These are phyloP conservation scores for Penaeus indicus DNA, from an alignment of 1,140 invertebrate species.

Conservation along the genomic window DNA sequence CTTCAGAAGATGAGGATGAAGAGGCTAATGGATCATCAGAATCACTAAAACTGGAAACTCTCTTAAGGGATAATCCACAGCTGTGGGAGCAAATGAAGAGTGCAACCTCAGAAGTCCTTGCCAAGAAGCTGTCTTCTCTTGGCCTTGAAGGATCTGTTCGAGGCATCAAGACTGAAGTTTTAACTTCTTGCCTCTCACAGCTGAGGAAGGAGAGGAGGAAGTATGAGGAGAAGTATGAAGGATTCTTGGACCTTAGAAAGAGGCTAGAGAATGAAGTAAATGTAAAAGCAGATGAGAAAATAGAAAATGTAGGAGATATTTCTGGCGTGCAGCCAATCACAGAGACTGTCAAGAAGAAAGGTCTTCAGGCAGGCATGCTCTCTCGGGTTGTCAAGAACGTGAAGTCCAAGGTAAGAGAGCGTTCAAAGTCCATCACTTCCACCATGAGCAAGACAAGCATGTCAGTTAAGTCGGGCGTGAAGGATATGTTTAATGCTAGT, in stretches of 20 bases:
- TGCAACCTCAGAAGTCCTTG: slow-evolving; percentile 51
- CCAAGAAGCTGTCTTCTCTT: slow-evolving; percentile 13
- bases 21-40: slow-evolving; percentile 36
- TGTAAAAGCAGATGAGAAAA: slow-evolving; percentile 52
- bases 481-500: slow-evolving; percentile 37
- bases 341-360: slow-evolving; percentile 8
- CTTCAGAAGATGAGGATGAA: slow-evolving; percentile 7
- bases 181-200: slow-evolving; percentile 46
- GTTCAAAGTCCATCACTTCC: slow-evolving; percentile 33
- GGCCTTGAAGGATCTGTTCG: slow-evolving; percentile 24
- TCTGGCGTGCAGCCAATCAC: not conserved
- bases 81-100: slow-evolving; percentile 53
- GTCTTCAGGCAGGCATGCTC: slow-evolving; percentile 39
- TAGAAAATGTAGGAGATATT: slow-evolving; percentile 42
- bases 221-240: slow-evolving; percentile 40
- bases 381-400: slow-evolving; percentile 48
- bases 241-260: slow-evolving; percentile 43
- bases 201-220: slow-evolving; percentile 43
- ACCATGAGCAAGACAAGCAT: slow-evolving; percentile 41
- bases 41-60: slow-evolving; percentile 26
- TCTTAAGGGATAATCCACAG: slow-evolving; percentile 50
- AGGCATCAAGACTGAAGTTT: slow-evolving; percentile 41
- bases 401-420: slow-evolving; percentile 49
- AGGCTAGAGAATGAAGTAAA: slow-evolving; percentile 46
- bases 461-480: slow-evolving; percentile 37